Evolutionary conservation across 2,113 vertebrate species (phyloP).

Genomic region (Cervus canadensis): DNA sequence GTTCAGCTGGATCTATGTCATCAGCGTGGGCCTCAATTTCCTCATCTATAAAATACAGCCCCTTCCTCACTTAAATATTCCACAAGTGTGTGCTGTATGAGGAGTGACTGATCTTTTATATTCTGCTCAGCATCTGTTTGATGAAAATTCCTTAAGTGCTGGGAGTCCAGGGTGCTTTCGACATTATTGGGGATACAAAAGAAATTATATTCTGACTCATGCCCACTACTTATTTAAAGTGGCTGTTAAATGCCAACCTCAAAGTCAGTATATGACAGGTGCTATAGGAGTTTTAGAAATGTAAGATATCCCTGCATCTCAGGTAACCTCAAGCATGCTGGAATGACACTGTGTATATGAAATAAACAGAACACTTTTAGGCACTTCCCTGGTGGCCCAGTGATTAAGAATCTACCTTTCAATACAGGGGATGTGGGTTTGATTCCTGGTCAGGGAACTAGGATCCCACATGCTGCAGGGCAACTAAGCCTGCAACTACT

Average conservation of each 20-base stretch:
- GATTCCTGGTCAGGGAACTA: not conserved
- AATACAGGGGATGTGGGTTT: not conserved
- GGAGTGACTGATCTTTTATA: not conserved
- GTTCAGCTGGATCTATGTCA: conserved; percentile 39
- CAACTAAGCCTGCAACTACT: not conserved
- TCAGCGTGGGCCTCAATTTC: not conserved
- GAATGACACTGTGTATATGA: not conserved
- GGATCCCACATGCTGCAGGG: not conserved
- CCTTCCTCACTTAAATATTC: not conserved
- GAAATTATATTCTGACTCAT: not conserved
- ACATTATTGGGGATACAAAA: not conserved
- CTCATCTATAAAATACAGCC: not conserved
- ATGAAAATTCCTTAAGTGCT: not conserved
- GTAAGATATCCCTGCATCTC: not conserved
- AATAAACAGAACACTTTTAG: not conserved
- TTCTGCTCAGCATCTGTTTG: not conserved
- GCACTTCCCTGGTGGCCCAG: not conserved
- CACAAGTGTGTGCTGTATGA: not conserved
- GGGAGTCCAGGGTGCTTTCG: not conserved
- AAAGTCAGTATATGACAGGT: not conserved
- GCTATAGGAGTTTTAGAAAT: not conserved
- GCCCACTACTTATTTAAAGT: not conserved
- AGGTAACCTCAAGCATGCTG: not conserved
- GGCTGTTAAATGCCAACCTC: not conserved
- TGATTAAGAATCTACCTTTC: not conserved